Base-by-base conservation (phyloP, 2,797 vertebrate genomes). In the Hippoglossus hippoglossus region DNA sequence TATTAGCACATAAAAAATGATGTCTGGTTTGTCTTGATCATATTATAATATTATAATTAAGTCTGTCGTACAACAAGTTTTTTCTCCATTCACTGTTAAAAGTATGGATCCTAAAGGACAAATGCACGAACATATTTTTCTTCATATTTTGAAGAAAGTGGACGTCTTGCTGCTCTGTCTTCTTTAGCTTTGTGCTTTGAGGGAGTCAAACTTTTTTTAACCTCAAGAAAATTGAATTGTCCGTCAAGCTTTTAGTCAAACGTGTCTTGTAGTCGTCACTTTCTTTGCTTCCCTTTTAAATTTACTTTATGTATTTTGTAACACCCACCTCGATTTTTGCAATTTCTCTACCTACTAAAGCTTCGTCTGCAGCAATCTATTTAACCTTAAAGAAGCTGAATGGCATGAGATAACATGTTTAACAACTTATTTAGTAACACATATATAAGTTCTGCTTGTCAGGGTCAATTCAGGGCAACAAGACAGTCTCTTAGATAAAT, bases 101-200 rank as follows among this genome's bases (percentile, higher is more conserved):
- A 34, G 31, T 10, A 31, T 31, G 8, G 31, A 34, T 10, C 31
- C 31, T 36, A 11, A 12, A 11, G 34, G 34, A 36, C 11, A 36
- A 3, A 36, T 13, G 34, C 11, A 36, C 6, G 1, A 7, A 28
- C 28, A 28, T 28, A 28, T 28, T 49, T 16, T 24, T 2, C 6
- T 49, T 18, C 12, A 22, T 34, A 63, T 34, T 46, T 28, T 1
- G 10, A 70, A 59, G 71, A 39, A 46, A 53, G 51, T 57, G 19
- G 15, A 6, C 46, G 24, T 49, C 26, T 11, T 5, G 6, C 46
- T 7, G 16, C 28, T 68, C 26, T 6, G 26, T 25, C 50, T 58
- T 52, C 26, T 67, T 39, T 54, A 13, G 21, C 44, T 53, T 24
- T 28, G 11, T 34, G 24, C 10, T 49, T 31, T 51, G 0, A 70